These are phyloP conservation scores for Pristiophorus japonicus DNA, from an alignment of 2,113 vertebrate species.

Conservation along the genomic window DNA sequence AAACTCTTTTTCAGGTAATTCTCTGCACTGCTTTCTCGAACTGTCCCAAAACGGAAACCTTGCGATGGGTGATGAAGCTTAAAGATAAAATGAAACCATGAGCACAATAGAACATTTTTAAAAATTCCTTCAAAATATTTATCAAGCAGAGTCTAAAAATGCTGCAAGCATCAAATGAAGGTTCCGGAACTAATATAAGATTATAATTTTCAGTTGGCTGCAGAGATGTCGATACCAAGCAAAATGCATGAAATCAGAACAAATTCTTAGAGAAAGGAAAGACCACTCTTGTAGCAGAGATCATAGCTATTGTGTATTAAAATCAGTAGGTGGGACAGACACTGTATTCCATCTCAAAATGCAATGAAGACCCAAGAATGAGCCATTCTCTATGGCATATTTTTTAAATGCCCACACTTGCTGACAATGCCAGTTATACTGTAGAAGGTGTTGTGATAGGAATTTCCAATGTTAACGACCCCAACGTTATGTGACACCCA, in stretches of 20 bases:
- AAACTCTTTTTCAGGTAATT: constrained; percentile 82
- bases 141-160: not conserved
- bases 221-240: not conserved
- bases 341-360: not conserved
- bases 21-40: constrained; percentile 79
- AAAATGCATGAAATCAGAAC: not conserved
- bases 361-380: not conserved
- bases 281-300: not conserved
- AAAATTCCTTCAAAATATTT: not conserved
- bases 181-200: not conserved
- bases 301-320: not conserved
- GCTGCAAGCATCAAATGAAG: not conserved
- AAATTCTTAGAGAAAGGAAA: not conserved
- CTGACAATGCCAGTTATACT: not conserved
- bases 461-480: not conserved
- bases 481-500: not conserved
- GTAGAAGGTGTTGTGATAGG: not conserved
- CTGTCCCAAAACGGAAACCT: constrained; percentile 79
- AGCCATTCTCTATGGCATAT: not conserved
- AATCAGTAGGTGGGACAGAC: not conserved
- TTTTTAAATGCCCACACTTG: not conserved
- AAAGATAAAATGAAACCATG: constrained; percentile 33
- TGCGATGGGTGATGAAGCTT: constrained; percentile 82
- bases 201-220: not conserved
- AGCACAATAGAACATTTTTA: not conserved